Evolutionary conservation across 2,888 invertebrate genomes (phyloP), one percentile per base, ranked within the genome.

Genomic region (Drosophila anomalata): DNA sequence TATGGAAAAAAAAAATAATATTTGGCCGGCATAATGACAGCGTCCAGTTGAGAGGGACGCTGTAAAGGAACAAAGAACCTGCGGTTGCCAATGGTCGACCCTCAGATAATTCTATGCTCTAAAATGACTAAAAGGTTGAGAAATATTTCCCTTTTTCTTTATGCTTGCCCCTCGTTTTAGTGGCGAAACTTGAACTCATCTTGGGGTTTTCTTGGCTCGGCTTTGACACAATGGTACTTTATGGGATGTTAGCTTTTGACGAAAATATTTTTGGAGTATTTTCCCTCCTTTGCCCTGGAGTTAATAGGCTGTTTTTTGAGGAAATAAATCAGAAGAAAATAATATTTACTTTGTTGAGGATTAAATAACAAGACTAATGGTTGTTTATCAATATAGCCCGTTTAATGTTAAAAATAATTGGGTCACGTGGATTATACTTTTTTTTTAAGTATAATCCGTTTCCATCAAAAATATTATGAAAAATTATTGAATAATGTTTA

Each of bases 101-200:
- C 82, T 75, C 77, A 75, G 79, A 76, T 86, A 85, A 82, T 82
- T 82, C 85, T 75, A 68, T 68, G 60, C 71, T 73, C 55, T 66
- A 73, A 75, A 63, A 56, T 63, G 47, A 39, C 55, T 36, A 56
- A 70, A 63, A 65, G 70, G 70, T 63, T 73, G 73, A 55, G 29
- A 56, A 52, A 47, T 24, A 12, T 54, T 14, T 6, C 11, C 17
- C 14, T 26, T 51, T 2, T 22, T 50, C 20, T 50, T 39, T 36
- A 29, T 17, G 26, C 6, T 41, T 42, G 57, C 51, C 17, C 50
- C 20, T 42, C 20, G 47, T 62, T 63, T 85, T 87, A 87, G 66
- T 39, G 69, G 47, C 60, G 79, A 72, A 81, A 87, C 74, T 65
- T 76, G 82, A 87, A 70, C 79, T 76, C 57, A 67, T 78, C 68